Evolutionary conservation across 2,113 vertebrate species (phyloP), one percentile per base, ranked within the genome.

Genomic region (Coptodon bakossiorum): DNA sequence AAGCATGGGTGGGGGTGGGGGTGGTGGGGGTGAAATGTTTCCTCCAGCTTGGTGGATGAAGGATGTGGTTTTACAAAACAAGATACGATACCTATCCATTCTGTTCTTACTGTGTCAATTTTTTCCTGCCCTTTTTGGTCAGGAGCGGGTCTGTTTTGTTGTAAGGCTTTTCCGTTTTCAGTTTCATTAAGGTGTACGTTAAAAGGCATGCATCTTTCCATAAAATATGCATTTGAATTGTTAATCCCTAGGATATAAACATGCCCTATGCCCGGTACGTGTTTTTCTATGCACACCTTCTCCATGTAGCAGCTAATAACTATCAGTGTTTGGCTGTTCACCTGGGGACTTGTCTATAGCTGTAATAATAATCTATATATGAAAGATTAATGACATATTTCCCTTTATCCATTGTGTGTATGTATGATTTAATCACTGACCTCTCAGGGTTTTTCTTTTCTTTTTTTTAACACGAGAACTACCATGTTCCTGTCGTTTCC

Each of bases 401-500:
- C 84, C 89, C 82, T 92, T 94, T 91, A 93, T 93, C 84, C 86
- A 57, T 22, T 83, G 43, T 89, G 87, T 93, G 81, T 85, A 92
- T 90, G 89, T 93, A 93, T 93, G 93, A 93, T 94, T 94, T 90
- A 93, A 91, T 92, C 92, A 93, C 86, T 95, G 94, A 95, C 95
- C 94, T 95, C 95, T 94, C 91, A 86, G 93, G 92, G 89, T 81
- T 80, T 86, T 81, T 61, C 83, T 90, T 83, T 54, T 31, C 61
- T 84, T 57, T 81, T 83, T 80, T 88, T 85, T 87, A 91, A 82
- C 90, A 88, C 54, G 87, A 93, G 91, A 89, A 91, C 91, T 80
- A 92, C 90, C 94, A 89, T 91, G 92, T 95, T 91, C 84, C 93
- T 93, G 95, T 96, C 95, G 90, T 95, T 94, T 94, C 90, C 85